A percentile compares a stretch with the other conserved stretches of the same genome.
Evolutionary conservation across 2,797 vertebrate genomes (phyloP).

Genomic region (Myotis pilosus): DNA sequence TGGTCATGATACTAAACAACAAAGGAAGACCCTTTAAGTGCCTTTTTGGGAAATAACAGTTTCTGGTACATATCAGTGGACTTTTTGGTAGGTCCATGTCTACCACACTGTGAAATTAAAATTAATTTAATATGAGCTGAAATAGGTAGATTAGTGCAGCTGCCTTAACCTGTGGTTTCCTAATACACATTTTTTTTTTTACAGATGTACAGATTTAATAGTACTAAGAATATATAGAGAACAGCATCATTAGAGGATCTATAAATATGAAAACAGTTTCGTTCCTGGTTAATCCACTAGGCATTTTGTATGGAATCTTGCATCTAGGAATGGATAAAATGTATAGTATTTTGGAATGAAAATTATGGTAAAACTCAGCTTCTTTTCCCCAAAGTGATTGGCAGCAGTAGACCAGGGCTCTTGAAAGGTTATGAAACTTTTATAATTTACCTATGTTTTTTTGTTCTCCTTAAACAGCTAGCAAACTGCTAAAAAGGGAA

Average conservation of each 20-base stretch:
- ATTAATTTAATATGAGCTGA: neutral
- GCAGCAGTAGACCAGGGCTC: neutral
- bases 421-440: neutral
- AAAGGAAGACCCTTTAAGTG: neutral
- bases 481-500: neutral
- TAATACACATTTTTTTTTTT: neutral
- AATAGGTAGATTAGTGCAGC: neutral
- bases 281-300: neutral
- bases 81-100: neutral
- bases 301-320: neutral
- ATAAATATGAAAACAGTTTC: neutral
- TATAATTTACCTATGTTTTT: neutral
- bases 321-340: neutral
- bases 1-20: neutral
- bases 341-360: neutral
- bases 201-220: neutral
- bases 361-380: neutral
- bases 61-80: neutral
- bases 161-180: neutral
- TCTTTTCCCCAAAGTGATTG: neutral
- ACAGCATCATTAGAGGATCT: neutral
- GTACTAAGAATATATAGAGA: neutral
- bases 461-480: constrained; percentile 17
- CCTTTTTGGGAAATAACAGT: neutral
- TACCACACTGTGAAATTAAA: neutral